Percentiles rank a stretch among this genome's conserved stretches.
phyloP scores from a whole-genome alignment of 2,888 invertebrate genomes.

The Ophraella communa region DNA sequence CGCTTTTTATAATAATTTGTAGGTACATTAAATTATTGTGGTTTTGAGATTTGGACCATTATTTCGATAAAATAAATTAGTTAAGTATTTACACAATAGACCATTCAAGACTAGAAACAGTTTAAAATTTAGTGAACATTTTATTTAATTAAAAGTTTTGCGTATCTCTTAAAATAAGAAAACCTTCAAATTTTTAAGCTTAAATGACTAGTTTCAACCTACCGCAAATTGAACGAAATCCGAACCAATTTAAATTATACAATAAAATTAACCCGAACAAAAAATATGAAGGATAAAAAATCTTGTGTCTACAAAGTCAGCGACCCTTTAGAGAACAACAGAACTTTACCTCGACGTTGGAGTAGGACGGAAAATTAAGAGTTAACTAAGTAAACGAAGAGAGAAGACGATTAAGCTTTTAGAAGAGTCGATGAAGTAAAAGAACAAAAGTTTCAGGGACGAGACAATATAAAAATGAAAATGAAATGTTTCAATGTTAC shows the following conservation, averaged over 20 bases:
- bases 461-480: constrained; percentile 55
- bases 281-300: constrained; percentile 23
- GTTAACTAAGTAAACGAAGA: constrained; percentile 59
- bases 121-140: too few relatives aligned
- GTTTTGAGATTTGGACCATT: too few relatives aligned
- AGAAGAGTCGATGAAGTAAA: constrained; percentile 51
- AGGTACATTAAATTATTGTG: too few relatives aligned
- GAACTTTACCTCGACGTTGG: constrained; percentile 53
- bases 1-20: too few relatives aligned
- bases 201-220: neutral
- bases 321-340: constrained; percentile 60
- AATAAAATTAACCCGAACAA: neutral
- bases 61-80: too few relatives aligned
- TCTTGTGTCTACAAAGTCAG: constrained; percentile 58
- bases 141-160: neutral
- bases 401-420: constrained; percentile 48
- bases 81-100: too few relatives aligned
- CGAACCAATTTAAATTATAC: constrained; percentile 3
- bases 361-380: constrained; percentile 63
- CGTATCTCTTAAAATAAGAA: neutral
- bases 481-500: constrained; percentile 55
- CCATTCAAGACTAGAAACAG: too few relatives aligned
- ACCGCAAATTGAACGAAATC: constrained; percentile 1
- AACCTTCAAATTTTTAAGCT: neutral
- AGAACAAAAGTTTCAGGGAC: constrained; percentile 57